Evolutionary conservation across 1,140 invertebrate genomes (phyloP), one percentile per base, ranked within the genome.

Genomic region (Elymnias hypermnestra): DNA sequence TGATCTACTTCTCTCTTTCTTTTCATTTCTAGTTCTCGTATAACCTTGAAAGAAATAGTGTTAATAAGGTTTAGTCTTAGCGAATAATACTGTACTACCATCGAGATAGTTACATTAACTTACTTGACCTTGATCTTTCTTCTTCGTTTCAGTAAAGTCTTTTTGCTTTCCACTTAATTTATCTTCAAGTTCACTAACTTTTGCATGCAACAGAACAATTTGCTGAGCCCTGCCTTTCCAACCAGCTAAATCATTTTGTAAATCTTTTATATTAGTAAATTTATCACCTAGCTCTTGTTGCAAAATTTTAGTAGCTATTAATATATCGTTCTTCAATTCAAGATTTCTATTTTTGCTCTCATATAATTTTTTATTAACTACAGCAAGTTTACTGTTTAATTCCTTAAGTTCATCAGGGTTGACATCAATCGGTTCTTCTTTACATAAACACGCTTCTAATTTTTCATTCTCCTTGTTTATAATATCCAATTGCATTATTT

Each of bases 191-290:
- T 93, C 91, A 8, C 64, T 67, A 26, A 92, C 77, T 82, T 90
- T 92, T 45, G 89, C 87, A 58, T 92, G 90, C 14, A 93, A 67
- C 17, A 89, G 76, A 8, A 88, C 63, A 44, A 94, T 92, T 63
- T 92, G 91, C 54, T 93, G 90, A 1, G 92, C 91, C 53, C 92
- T 86, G 5, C 92, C 92, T 52, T 91, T 90, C 92, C 92, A 93
- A 19, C 86, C 87, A 21, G 77, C 79, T 8, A 83, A 50, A 70
- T 86, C 82, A 29, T 77, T 72, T 49, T 82, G 81, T 31, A 87
- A 50, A 22, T 87, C 82, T 54, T 85, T 84, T 2, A 87, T 87
- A 60, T 81, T 87, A 12, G 70, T 87, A 36, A 87, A 86, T 43
- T 88, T 87, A 45, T 92, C 91, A 1, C 92, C 92, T 12, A 92